Evolutionary conservation across 2,888 invertebrate genomes (phyloP).

Genomic region (Ligdia adustata): DNA sequence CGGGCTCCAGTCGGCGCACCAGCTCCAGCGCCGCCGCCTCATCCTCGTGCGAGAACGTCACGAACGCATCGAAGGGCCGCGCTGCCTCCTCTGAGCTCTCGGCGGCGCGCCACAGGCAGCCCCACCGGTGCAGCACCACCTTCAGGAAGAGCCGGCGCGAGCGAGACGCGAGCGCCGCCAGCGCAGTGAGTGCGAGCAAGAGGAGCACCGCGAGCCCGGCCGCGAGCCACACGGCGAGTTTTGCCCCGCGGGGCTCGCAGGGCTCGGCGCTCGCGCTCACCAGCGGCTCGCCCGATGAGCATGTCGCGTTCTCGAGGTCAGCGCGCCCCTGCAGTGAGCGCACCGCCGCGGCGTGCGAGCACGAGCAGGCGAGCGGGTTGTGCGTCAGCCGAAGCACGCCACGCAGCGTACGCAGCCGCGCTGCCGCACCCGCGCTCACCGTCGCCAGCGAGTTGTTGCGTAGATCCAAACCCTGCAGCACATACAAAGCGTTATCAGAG

Average conservation of each 20-base stretch:
- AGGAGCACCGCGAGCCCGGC: conserved; percentile 9
- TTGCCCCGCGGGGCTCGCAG: conserved; percentile 8
- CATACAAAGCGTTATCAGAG: too few species aligned
- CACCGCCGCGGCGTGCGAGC: conserved; percentile 6
- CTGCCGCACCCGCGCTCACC: conserved; percentile 3
- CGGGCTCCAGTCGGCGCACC: conserved; percentile 85
- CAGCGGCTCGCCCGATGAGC: not conserved
- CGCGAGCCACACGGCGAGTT: conserved; percentile 6
- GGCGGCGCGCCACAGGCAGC: conserved; percentile 29
- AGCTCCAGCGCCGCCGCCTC: conserved; percentile 87
- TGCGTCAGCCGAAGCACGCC: conserved; percentile 12
- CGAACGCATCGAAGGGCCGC: conserved; percentile 88
- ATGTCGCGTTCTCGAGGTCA: not conserved
- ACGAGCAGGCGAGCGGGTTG: conserved; percentile 28
- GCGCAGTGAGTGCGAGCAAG: conserved; percentile 8
- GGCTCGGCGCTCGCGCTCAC: conserved; percentile 6
- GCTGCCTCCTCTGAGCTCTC: conserved; percentile 35
- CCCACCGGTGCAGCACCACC: conserved; percentile 34
- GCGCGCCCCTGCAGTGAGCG: not conserved
- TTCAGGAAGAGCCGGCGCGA: conserved; percentile 33
- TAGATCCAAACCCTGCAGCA: conserved; percentile 29
- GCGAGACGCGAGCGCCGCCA: conserved; percentile 23
- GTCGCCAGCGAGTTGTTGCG: conserved; percentile 18
- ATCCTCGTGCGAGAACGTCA: conserved; percentile 92
- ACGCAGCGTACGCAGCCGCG: not conserved